Evolutionary conservation across 2,888 invertebrate genomes (phyloP).

Genomic region (Chymomyza amoena): DNA sequence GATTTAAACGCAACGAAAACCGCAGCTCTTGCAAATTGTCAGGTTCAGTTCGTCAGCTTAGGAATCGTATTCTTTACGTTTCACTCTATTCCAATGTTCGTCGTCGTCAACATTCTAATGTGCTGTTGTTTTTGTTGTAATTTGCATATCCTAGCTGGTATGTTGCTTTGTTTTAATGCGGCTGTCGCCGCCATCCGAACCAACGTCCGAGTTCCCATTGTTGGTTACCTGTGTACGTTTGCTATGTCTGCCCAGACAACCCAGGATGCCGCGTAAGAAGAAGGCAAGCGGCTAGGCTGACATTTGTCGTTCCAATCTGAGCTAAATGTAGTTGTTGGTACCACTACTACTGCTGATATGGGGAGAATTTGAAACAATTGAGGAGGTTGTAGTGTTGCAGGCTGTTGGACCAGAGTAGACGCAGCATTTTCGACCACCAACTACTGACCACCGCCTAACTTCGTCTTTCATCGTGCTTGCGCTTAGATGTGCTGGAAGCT

Average conservation of each 20-base stretch:
- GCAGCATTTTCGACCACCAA: conserved; percentile 73
- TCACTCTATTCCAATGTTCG: conserved; percentile 41
- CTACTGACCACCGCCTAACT: conserved; percentile 62
- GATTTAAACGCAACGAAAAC: conserved; percentile 66
- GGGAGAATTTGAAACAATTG: conserved; percentile 70
- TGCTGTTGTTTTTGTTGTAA: conserved; percentile 57
- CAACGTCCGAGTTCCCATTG: conserved; percentile 63
- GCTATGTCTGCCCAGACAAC: conserved; percentile 1
- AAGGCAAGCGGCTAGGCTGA: conserved; percentile 62
- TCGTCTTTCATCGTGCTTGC: conserved; percentile 28
- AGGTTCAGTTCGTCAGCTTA: conserved; percentile 52
- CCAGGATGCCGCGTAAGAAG: conserved; percentile 46
- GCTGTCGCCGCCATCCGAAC: conserved; percentile 24
- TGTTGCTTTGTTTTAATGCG: conserved; percentile 65
- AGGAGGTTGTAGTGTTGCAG: conserved; percentile 51
- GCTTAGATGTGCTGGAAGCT: conserved; percentile 20
- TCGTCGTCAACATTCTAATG: conserved; percentile 29
- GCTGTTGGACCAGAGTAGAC: conserved; percentile 50
- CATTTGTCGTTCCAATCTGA: conserved; percentile 72
- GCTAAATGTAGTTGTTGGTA: conserved; percentile 59
- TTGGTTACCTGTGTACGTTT: conserved; percentile 52
- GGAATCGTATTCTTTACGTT: conserved; percentile 57
- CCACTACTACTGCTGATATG: conserved; percentile 6
- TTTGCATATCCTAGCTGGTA: conserved; percentile 67
- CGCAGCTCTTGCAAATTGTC: conserved; percentile 68